Conservation (phyloP, 2,797 vertebrate species). For the Enteromius afrohamiltoni region DNA sequence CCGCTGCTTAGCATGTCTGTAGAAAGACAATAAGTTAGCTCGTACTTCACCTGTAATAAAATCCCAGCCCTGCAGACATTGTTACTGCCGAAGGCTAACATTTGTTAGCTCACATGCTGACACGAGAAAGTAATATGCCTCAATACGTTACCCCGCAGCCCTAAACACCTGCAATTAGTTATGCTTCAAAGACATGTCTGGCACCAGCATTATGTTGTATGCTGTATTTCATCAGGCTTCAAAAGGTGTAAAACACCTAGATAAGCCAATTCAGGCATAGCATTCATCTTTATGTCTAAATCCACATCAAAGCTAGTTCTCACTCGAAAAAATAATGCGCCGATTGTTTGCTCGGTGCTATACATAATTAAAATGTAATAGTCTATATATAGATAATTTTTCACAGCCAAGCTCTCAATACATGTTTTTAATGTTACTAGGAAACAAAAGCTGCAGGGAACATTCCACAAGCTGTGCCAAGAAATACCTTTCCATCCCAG, state of each 20-base stretch:
- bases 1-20: constrained; percentile 28
- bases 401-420: background rate
- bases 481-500: constrained; percentile 63
- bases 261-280: constrained; percentile 28
- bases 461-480: constrained; percentile 60
- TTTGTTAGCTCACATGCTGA: constrained; percentile 47
- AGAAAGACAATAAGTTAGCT: constrained; percentile 47
- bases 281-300: background rate
- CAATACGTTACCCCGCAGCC: constrained; percentile 52
- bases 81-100: constrained; percentile 43
- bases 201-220: constrained; percentile 36
- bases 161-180: constrained; percentile 58
- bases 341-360: constrained; percentile 2
- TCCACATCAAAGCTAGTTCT: background rate
- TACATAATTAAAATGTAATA: constrained; percentile 19
- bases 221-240: constrained; percentile 42
- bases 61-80: constrained; percentile 45
- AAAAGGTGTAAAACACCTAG: constrained; percentile 17
- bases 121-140: constrained; percentile 54
- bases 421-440: constrained; percentile 58
- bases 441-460: constrained; percentile 54
- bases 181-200: constrained; percentile 61
- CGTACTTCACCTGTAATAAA: constrained; percentile 52
- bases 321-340: background rate
- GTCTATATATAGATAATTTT: constrained; percentile 5